A percentile compares a stretch with the other conserved stretches of the same genome.
Conservation (phyloP, 2,888 invertebrate genomes). For the Dugesia japonica region DNA sequence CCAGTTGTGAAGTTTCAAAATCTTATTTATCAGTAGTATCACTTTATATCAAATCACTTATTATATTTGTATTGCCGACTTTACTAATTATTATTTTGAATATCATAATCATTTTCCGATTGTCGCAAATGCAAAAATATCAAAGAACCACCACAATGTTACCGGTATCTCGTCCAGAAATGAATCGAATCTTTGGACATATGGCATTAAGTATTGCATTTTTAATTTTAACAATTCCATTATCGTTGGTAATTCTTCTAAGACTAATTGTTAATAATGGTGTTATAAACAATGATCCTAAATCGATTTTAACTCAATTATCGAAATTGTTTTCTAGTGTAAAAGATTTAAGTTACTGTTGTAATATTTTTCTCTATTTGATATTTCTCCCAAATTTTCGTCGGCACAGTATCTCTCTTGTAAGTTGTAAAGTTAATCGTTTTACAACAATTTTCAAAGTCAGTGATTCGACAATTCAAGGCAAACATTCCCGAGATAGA, state of each 20-base stretch:
- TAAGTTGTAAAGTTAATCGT: background rate
- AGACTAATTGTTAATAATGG: background rate
- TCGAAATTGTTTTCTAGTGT: constrained; percentile 6
- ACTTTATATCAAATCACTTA: background rate
- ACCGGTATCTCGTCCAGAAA: background rate
- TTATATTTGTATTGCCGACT: background rate
- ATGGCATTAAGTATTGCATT: constrained; percentile 4
- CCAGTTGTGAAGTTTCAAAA: background rate
- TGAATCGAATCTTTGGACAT: constrained; percentile 12
- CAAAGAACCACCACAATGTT: background rate
- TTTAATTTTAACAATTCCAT: background rate
- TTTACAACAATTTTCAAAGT: background rate
- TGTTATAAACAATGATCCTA: background rate
- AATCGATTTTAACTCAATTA: background rate
- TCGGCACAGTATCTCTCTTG: background rate
- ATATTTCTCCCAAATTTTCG: constrained; percentile 6
- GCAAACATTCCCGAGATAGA: background rate
- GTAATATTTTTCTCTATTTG: background rate
- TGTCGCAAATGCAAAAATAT: background rate
- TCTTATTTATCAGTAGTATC: background rate
- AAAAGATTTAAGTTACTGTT: background rate
- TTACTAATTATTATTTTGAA: background rate
- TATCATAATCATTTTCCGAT: background rate
- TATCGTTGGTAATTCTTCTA: background rate
- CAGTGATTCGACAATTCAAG: background rate